phyloP scores from a whole-genome alignment of 2,113 vertebrate species.

The Paracanthobrama guichenoti region DNA sequence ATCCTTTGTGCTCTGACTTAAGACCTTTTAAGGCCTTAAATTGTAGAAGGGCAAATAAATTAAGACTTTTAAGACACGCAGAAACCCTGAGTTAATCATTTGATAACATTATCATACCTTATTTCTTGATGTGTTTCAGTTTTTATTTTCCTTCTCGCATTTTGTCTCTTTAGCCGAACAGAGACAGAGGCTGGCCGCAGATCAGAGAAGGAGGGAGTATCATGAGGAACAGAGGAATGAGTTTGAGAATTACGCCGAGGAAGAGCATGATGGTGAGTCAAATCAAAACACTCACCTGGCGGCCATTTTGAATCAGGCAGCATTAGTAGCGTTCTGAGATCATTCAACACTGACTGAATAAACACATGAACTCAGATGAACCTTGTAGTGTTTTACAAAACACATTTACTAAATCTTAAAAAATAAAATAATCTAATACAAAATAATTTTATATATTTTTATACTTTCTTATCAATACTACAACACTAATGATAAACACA shows the following conservation, averaged over 20 bases:
- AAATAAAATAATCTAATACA: no score
- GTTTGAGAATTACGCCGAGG: conserved; percentile 80
- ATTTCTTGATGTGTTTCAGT: neutral
- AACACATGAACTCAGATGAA: neutral
- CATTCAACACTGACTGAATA: no score
- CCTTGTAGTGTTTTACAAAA: neutral
- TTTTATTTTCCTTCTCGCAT: neutral
- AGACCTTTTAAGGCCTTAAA: no score
- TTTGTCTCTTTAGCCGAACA: conserved; percentile 74
- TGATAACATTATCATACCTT: neutral
- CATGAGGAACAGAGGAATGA: conserved; percentile 79
- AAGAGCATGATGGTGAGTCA: conserved; percentile 79
- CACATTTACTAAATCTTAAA: neutral
- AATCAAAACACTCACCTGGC: neutral
- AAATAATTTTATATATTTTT: no score
- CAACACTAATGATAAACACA: no score
- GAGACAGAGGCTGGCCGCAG: conserved; percentile 76
- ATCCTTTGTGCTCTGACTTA: no score
- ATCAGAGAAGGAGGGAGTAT: conserved; percentile 78
- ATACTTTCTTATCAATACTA: no score
- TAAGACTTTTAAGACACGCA: no score
- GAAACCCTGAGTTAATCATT: neutral
- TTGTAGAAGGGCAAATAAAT: no score
- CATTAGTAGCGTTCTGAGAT: neutral
- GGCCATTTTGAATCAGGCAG: neutral